Base-by-base conservation (phyloP, 2,888 invertebrate genomes). In the Autographa pulchrina region DNA sequence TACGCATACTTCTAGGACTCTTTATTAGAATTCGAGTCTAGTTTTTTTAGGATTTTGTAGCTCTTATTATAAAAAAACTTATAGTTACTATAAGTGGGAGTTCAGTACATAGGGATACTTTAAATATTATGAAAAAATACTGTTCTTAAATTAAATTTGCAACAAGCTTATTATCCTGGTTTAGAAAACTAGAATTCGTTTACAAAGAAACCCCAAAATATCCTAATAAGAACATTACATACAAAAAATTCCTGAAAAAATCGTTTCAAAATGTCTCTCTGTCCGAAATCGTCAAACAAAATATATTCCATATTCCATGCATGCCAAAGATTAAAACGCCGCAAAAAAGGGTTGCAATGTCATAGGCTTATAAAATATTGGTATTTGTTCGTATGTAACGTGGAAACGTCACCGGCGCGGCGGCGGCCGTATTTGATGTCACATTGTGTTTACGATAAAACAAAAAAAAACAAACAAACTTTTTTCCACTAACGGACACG, bases 351-450 rank as follows among this genome's bases (percentile, higher is more conserved):
- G 13, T 48, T 41, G 62, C 67, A 56, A 43, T 64, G 61, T 66
- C 71, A 64, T 68, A 62, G 66, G 66, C 67, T 67, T 74, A 68
- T 68, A 74, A 79, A 78, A 76, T 76, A 79, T 54, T 7, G 68
- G 56, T 76, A 67, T 74, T 78, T 70, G 79, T 74, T 70, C 65
- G 56, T 60, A 76, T 78, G 65, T 67, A 68, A 66, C 70, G 59
- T 52, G 76, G 52, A 65, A 61, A 69, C 32, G 66, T 74, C 78
- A 76, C 77, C 68, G 73, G 69, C 20, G 76, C 78, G 74, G 74
- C 68, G 73, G 69, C 20, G 76, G 78, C 73, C 58, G 62, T 66
- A 68, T 75, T 70, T 76, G 78, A 75, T 75, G 72, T 70, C 65
- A 68, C 75, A 78, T 72, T 78, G 70, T 76, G 65, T 66, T 67